Percentiles rank a stretch among this genome's conserved stretches.
Conservation (phyloP, 2,888 invertebrate genomes). For the Cerastis rubricosa region DNA sequence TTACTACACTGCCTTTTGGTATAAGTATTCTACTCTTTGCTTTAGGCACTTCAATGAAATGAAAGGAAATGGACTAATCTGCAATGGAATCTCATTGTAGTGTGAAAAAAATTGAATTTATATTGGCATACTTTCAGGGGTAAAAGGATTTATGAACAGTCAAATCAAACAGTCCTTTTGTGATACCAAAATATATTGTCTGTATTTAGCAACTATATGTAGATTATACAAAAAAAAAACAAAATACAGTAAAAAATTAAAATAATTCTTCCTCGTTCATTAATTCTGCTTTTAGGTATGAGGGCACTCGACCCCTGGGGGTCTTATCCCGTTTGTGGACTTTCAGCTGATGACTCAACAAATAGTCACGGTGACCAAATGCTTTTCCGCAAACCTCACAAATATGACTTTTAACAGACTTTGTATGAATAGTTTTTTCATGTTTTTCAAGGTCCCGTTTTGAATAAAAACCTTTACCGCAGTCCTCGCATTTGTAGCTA, state of each 20-base stretch:
- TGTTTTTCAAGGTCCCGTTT: slow-evolving; percentile 68
- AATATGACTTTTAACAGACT: slow-evolving; percentile 63
- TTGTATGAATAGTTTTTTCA: slow-evolving; percentile 61
- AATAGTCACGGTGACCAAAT: slow-evolving; percentile 69
- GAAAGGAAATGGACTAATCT: too few species aligned
- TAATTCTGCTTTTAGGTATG: slow-evolving; percentile 63
- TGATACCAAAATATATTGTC: slow-evolving; percentile 1
- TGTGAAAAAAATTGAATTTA: too few species aligned
- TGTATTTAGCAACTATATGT: not conserved
- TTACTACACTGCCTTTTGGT: too few species aligned
- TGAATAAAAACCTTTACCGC: slow-evolving; percentile 64
- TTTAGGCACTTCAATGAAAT: too few species aligned
- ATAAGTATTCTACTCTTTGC: too few species aligned
- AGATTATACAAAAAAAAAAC: not conserved
- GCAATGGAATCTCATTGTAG: too few species aligned
- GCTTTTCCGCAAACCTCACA: slow-evolving; percentile 74
- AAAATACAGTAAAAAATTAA: not conserved
- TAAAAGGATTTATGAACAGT: not conserved
- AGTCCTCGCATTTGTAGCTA: slow-evolving; percentile 63
- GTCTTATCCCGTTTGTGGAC: slow-evolving; percentile 70
- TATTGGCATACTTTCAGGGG: not conserved
- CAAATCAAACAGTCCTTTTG: slow-evolving; percentile 3
- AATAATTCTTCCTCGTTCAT: not conserved
- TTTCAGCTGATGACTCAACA: slow-evolving; percentile 72
- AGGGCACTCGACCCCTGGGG: slow-evolving; percentile 60